phyloP scores from a whole-genome alignment of 2,888 invertebrate genomes.

The Schizotus pectinicornis region DNA sequence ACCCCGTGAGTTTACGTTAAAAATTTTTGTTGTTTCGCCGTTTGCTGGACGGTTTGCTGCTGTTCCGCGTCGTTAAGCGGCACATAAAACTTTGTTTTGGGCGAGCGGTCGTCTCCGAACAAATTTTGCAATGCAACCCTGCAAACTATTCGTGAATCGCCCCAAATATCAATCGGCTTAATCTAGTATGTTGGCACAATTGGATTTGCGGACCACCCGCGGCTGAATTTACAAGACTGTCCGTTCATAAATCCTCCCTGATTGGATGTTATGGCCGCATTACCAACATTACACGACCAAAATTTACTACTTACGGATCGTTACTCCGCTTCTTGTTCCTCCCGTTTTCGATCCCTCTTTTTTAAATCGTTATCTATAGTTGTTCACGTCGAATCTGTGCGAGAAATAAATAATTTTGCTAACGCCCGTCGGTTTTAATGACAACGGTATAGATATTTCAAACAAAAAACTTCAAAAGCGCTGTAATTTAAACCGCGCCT shows the following conservation, averaged over 20 bases:
- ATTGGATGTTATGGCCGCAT: conserved; percentile 61
- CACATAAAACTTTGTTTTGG: too few species aligned
- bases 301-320: conserved; percentile 49
- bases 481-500: conserved; percentile 15
- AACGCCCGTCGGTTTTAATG: conserved; percentile 1
- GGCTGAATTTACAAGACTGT: conserved; percentile 57
- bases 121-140: not conserved
- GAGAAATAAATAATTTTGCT: conserved; percentile 1
- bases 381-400: not conserved
- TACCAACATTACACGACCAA: conserved; percentile 56
- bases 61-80: too few species aligned
- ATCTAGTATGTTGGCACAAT: conserved; percentile 57
- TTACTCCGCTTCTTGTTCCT: conserved; percentile 24
- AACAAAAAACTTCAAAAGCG: conserved; percentile 11
- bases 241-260: conserved; percentile 58
- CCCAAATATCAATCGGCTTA: conserved; percentile 55
- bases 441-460: conserved; percentile 5
- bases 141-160: too few species aligned
- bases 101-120: too few species aligned
- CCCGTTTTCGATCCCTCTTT: conserved; percentile 6
- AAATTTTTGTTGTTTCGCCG: too few species aligned
- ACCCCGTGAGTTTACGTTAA: too few species aligned
- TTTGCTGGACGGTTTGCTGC: too few species aligned
- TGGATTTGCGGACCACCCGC: conserved; percentile 58
- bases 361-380: not conserved